Percentiles rank a stretch among this genome's conserved stretches.
phyloP scores from a whole-genome alignment of 1,140 invertebrate species.

The Nylanderia fulva region DNA sequence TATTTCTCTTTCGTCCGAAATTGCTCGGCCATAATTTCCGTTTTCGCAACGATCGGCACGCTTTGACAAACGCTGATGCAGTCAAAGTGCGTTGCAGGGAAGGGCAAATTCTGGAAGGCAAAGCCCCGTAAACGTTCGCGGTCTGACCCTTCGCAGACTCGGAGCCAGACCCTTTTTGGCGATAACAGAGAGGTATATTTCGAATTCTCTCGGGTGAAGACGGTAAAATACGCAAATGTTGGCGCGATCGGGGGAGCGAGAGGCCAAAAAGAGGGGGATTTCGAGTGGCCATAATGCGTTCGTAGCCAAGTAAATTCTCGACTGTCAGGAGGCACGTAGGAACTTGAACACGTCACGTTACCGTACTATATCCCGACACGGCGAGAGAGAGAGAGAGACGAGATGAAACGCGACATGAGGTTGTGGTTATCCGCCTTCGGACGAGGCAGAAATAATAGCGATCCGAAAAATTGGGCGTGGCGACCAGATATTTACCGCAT shows the following conservation, averaged over 20 bases:
- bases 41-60: slow-evolving; percentile 17
- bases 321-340: slow-evolving; percentile 21
- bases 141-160: not conserved
- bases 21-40: slow-evolving; percentile 32
- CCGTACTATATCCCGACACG: not conserved
- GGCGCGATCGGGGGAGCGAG: not conserved
- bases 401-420: slow-evolving; percentile 2
- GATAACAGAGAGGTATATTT: slow-evolving; percentile 47
- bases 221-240: slow-evolving; percentile 67
- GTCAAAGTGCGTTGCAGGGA: slow-evolving; percentile 23
- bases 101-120: not conserved
- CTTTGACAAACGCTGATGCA: slow-evolving; percentile 34
- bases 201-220: slow-evolving; percentile 51
- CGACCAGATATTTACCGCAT: no score
- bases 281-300: slow-evolving; percentile 63
- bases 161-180: slow-evolving; percentile 5
- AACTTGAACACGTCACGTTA: not conserved
- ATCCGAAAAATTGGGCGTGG: no score
- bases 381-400: not conserved
- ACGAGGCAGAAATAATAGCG: not conserved
- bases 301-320: slow-evolving; percentile 35
- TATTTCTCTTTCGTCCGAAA: not conserved
- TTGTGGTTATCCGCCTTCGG: slow-evolving; percentile 24
- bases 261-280: not conserved
- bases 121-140: not conserved